phyloP scores from a whole-genome alignment of 2,113 vertebrate species.

The Ammospiza caudacuta region DNA sequence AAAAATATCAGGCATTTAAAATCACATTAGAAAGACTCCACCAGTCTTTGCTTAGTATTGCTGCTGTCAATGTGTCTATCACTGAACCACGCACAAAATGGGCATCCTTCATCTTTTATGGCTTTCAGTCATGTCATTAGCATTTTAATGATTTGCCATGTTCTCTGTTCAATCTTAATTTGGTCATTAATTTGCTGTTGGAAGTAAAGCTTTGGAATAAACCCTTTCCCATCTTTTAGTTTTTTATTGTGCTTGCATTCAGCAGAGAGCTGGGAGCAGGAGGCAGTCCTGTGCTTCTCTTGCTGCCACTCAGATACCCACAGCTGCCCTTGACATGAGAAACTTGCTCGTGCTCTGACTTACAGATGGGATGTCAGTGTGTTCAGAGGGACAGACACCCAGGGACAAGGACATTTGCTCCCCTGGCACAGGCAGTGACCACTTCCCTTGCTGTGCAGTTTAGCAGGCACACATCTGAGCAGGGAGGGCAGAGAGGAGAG shows the following conservation, averaged over 20 bases:
- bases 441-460: neutral
- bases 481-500: neutral
- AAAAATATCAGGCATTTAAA: neutral
- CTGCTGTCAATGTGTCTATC: conserved; percentile 1
- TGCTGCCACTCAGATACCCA: neutral
- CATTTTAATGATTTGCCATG: neutral
- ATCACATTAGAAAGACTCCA: neutral
- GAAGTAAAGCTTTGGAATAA: neutral
- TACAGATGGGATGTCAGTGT: neutral
- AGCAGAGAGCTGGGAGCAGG: neutral
- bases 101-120: neutral
- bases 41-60: neutral
- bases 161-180: neutral
- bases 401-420: neutral
- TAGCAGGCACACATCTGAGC: neutral
- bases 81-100: neutral
- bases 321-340: neutral
- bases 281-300: neutral
- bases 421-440: neutral
- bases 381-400: neutral
- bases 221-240: neutral
- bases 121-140: neutral
- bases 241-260: neutral
- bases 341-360: neutral
- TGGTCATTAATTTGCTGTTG: neutral